Conservation (phyloP, 2,113 vertebrate genomes). For the Triplophysa dalaica region DNA sequence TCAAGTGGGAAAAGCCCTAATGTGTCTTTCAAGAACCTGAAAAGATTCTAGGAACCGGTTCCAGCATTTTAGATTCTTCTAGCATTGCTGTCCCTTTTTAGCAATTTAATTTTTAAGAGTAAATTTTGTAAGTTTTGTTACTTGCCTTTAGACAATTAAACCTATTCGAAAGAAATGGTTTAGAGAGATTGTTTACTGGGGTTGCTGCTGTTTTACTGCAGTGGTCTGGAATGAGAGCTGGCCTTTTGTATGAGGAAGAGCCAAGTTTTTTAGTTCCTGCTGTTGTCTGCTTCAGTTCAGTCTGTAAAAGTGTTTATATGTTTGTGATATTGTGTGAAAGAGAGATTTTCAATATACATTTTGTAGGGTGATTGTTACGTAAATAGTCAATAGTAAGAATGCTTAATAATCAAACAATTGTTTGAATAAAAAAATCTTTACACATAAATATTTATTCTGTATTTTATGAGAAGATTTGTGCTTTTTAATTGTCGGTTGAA, state of each 20-base stretch:
- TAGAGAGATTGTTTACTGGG: not conserved
- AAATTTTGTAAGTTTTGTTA: not conserved
- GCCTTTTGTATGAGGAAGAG: not conserved
- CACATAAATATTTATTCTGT: not conserved
- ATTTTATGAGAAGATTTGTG: not conserved
- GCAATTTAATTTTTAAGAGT: not conserved
- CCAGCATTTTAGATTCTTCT: no score
- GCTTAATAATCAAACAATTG: not conserved
- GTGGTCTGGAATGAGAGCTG: conserved; percentile 37
- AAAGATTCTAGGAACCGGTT: no score
- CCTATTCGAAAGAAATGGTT: not conserved
- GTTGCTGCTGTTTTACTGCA: conserved; percentile 40
- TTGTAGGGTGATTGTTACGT: no score
- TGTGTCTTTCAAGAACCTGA: no score
- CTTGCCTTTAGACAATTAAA: not conserved
- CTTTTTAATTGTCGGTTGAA: conserved; percentile 29
- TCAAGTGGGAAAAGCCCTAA: no score
- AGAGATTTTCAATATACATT: no score
- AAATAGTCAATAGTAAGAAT: no score
- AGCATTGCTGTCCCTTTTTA: no score
- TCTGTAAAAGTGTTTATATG: conserved; percentile 25
- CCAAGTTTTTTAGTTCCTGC: conserved; percentile 23
- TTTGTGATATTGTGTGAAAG: not conserved
- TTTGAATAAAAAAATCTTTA: not conserved
- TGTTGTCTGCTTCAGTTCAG: conserved; percentile 20